Evolutionary conservation across 2,888 invertebrate genomes (phyloP).

Genomic region (Palloptera scutellata): DNA sequence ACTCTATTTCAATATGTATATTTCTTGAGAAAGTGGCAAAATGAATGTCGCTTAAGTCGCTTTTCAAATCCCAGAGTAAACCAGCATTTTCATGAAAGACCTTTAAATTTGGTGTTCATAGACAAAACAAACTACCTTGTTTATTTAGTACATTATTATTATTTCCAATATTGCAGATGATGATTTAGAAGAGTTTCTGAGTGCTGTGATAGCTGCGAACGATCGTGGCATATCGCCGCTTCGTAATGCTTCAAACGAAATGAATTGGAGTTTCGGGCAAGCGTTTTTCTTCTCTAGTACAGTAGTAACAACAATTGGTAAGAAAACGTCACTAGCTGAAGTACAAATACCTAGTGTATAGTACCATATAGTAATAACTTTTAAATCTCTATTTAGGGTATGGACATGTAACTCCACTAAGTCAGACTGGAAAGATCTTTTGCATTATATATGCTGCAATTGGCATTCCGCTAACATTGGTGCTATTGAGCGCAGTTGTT

Average conservation of each 20-base stretch:
- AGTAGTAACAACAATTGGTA: conserved; percentile 88
- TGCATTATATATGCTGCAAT: conserved; percentile 86
- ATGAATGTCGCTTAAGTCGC: too few species aligned
- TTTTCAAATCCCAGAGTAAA: too few species aligned
- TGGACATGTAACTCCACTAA: conserved; percentile 87
- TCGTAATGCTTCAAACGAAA: conserved; percentile 78
- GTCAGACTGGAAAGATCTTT: conserved; percentile 86
- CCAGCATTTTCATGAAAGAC: too few species aligned
- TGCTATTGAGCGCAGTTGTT: conserved; percentile 82
- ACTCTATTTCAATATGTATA: too few species aligned
- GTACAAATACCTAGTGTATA: background rate
- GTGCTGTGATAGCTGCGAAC: conserved; percentile 76
- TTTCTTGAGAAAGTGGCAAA: too few species aligned
- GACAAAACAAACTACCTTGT: too few species aligned
- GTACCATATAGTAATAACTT: background rate
- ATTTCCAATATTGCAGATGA: conserved; percentile 65
- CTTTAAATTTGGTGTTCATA: too few species aligned
- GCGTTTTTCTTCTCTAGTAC: conserved; percentile 88
- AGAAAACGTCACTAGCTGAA: background rate
- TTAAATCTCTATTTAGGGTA: conserved; percentile 71
- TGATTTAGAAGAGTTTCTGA: conserved; percentile 76
- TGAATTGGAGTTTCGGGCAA: conserved; percentile 91
- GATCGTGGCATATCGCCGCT: conserved; percentile 81
- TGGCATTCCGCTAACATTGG: conserved; percentile 86
- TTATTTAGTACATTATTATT: too few species aligned